Conservation (phyloP, 92 coral and sea anemone genomes). For the Phenganax stokvisi region DNA sequence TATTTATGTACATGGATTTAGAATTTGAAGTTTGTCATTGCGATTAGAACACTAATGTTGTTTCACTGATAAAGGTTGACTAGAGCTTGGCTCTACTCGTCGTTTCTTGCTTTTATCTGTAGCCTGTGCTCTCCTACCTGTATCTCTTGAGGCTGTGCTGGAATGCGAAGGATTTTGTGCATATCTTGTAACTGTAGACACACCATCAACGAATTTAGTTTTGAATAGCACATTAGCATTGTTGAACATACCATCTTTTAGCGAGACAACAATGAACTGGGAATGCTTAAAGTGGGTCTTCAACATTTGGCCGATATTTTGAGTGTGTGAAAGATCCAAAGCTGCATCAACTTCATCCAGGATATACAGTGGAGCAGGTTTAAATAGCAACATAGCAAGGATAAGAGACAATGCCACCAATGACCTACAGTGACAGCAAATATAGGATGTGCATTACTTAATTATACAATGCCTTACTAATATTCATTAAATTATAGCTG, state of each 20-base stretch:
- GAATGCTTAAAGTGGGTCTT: constrained; percentile 91
- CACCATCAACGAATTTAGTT: constrained; percentile 95
- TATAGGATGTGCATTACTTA: background rate
- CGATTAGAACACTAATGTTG: background rate
- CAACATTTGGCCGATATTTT: constrained; percentile 95
- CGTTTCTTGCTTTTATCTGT: constrained; percentile 33
- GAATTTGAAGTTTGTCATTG: background rate
- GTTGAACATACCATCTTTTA: constrained; percentile 97
- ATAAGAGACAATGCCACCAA: constrained; percentile 92
- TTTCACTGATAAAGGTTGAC: constrained; percentile 35
- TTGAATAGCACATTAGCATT: constrained; percentile 96
- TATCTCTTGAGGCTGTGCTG: constrained; percentile 44
- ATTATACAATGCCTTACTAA: background rate
- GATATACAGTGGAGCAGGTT: constrained; percentile 98
- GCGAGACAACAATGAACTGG: constrained; percentile 97
- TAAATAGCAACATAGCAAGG: constrained; percentile 86
- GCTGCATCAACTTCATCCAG: constrained; percentile 98
- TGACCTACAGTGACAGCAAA: constrained; percentile 52
- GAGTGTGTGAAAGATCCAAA: constrained; percentile 96
- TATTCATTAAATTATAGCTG: too few relatives aligned
- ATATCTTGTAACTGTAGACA: constrained; percentile 93
- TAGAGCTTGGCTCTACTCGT: constrained; percentile 18
- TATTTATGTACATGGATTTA: constrained; percentile 4
- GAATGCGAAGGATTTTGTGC: constrained; percentile 76
- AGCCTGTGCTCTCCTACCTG: constrained; percentile 16